Base-by-base conservation (phyloP, 2,113 vertebrate genomes). In the Artemisiospiza belli region DNA sequence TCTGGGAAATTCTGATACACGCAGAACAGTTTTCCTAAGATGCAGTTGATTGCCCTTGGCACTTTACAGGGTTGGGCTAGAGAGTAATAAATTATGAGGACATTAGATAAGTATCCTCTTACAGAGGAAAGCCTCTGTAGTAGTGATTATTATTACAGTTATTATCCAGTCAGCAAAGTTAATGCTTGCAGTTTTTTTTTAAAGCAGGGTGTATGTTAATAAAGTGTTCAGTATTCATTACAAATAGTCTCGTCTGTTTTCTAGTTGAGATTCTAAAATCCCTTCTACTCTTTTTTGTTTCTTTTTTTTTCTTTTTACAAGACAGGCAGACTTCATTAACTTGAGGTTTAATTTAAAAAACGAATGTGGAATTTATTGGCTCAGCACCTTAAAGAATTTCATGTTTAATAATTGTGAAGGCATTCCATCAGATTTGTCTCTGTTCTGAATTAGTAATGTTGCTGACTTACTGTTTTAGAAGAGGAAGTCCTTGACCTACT, bases 401-500 rank as follows among this genome's bases (percentile, higher is more conserved):
- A 95, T 96, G 95, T 97, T 97, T 97, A 97, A 96, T 98, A 97
- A 98, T 97, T 97, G 95, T 95, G 98, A 97, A 97, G 95, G 95
- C 96, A 97, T 96, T 98, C 97, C 95, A 96, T 97, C 97, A 98
- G 96, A 96, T 95, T 94, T 94, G 86, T 96, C 96, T 97, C 97
- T 87, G 72, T 95, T 96, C 97, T 97, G 98, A 98, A 98, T 98
- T 96, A 97, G 96, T 98, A 97, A 98, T 98, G 97, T 94, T 98
- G 97, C 98, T 98, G 98, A 98, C 98, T 98, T 98, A 98, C 31
- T 98, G 98, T 97, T 98, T 98, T 96, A 97, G 97, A 98, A 98
- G 97, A 97, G 83, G 39, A 96, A 98, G 98, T 98, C 98, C 98
- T 98, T 98, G 98, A 98, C 98, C 98, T 95, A 96, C 94, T 97